Evolutionary conservation across 1,140 invertebrate genomes (phyloP).

Genomic region (Thrips palmi): DNA sequence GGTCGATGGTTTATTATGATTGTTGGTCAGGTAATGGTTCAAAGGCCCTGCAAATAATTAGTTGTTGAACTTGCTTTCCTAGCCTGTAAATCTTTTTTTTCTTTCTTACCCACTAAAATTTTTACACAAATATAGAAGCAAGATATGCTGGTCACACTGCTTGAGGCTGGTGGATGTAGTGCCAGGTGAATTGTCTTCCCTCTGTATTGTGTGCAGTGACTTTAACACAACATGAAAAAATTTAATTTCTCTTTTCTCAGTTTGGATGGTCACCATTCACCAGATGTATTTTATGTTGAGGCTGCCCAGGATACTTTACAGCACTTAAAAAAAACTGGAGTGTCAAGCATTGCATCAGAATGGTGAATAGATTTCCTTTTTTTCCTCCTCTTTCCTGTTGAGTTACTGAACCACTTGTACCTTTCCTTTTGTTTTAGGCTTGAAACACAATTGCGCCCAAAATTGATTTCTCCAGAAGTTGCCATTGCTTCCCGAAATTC

Average conservation of each 20-base stretch:
- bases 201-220: slow-evolving; percentile 18
- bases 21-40: slow-evolving; percentile 48
- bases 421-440: too few species aligned
- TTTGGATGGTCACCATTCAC: slow-evolving; percentile 27
- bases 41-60: too few species aligned
- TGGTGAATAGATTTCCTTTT: too few species aligned
- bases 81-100: slow-evolving; percentile 10
- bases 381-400: too few species aligned
- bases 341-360: slow-evolving; percentile 35
- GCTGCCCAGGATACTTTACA: slow-evolving; percentile 47
- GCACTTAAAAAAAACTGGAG: slow-evolving; percentile 43
- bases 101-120: too few species aligned
- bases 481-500: too few species aligned
- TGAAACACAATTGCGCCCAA: too few species aligned
- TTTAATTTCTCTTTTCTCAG: slow-evolving; percentile 16
- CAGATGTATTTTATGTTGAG: slow-evolving; percentile 41
- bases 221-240: slow-evolving; percentile 11
- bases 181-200: slow-evolving; percentile 21
- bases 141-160: slow-evolving; percentile 40
- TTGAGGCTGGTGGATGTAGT: slow-evolving; percentile 45
- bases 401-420: too few species aligned
- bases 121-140: too few species aligned
- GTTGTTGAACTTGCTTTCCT: slow-evolving; percentile 8
- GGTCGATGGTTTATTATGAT: slow-evolving; percentile 51
- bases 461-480: too few species aligned